phyloP scores from a whole-genome alignment of 2,113 vertebrate species.

The Psephotus haematonotus region DNA sequence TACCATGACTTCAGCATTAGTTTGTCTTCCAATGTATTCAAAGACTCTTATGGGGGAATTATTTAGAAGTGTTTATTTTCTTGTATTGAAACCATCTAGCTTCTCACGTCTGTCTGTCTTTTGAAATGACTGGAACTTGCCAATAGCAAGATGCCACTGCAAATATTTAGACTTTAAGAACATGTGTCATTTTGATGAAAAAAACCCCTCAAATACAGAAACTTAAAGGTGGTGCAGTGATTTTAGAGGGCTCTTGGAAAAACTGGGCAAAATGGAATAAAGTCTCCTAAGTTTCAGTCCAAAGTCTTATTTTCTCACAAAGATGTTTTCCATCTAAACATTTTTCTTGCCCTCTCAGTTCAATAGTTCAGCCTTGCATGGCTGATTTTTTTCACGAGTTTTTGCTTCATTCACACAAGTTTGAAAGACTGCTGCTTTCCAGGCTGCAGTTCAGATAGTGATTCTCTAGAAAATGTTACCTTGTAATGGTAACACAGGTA shows the following conservation, averaged over 20 bases:
- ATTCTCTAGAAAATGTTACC: background rate
- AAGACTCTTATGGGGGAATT: background rate
- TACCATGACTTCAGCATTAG: background rate
- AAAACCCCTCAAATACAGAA: background rate
- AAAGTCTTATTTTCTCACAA: background rate
- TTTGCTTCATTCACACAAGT: background rate
- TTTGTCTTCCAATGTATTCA: background rate
- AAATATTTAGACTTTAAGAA: background rate
- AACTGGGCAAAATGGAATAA: background rate
- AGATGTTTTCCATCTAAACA: background rate
- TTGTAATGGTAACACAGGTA: background rate
- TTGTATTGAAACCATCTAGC: background rate
- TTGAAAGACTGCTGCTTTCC: background rate
- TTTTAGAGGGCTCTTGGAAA: background rate
- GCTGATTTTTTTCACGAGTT: background rate
- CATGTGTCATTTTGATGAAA: background rate
- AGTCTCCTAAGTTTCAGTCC: background rate
- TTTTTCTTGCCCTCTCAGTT: background rate
- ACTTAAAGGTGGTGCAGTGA: background rate
- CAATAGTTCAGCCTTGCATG: background rate
- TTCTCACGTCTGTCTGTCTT: background rate
- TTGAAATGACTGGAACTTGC: background rate
- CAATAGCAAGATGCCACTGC: background rate
- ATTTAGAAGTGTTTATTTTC: background rate
- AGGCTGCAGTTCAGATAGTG: background rate